Evolutionary conservation across 2,113 vertebrate genomes (phyloP).

Genomic region (Myrmecobius fasciatus): DNA sequence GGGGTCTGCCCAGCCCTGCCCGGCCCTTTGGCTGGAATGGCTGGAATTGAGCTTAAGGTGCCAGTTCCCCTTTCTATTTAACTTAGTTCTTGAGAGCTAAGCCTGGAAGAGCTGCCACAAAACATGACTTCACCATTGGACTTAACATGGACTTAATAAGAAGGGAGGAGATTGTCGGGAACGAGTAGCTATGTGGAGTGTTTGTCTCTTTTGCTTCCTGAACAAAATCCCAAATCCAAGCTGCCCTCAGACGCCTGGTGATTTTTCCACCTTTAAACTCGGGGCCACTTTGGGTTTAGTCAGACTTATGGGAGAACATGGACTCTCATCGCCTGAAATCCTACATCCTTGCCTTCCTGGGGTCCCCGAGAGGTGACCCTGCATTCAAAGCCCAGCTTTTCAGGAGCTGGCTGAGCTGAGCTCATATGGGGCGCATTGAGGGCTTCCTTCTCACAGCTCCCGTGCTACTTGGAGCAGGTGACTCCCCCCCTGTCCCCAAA

Average conservation of each 20-base stretch:
- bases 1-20: not conserved
- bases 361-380: not conserved
- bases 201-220: constrained; percentile 54
- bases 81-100: constrained; percentile 60
- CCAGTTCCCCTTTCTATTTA: constrained; percentile 52
- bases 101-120: not conserved
- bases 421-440: constrained; percentile 16
- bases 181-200: constrained; percentile 36
- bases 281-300: not conserved
- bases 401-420: not conserved
- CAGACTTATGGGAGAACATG: too few relatives aligned
- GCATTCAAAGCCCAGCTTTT: constrained; percentile 10
- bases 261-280: constrained; percentile 35
- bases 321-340: not conserved
- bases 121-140: constrained; percentile 42
- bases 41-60: constrained; percentile 35
- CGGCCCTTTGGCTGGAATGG: not conserved
- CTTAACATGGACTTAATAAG: constrained; percentile 55
- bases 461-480: not conserved
- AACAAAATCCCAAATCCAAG: constrained; percentile 40
- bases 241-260: not conserved
- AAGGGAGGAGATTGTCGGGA: constrained; percentile 55
- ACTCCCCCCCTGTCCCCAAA: not conserved
- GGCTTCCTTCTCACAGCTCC: not conserved
- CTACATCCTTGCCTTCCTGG: not conserved